A percentile compares a stretch with the other conserved stretches of the same genome.
These are phyloP conservation scores for Atta colombica DNA, from an alignment of 1,140 invertebrate genomes.

Conservation along the genomic window DNA sequence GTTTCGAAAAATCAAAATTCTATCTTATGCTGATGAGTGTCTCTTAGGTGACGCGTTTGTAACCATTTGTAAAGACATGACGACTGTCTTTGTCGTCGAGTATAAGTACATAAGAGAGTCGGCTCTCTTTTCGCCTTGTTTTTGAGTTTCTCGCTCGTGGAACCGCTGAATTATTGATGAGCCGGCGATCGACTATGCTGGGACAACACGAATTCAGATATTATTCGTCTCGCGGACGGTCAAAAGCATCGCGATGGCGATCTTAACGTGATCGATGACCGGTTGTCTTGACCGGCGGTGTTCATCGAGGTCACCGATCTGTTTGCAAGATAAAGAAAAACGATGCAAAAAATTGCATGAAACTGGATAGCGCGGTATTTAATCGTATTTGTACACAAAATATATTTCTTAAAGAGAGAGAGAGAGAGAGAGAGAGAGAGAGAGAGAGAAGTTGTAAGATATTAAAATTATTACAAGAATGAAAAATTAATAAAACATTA, in stretches of 20 bases:
- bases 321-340: constrained; percentile 55
- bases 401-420: neutral
- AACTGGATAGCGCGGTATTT: neutral
- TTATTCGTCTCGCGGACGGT: constrained; percentile 64
- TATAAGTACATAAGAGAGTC: constrained; percentile 35
- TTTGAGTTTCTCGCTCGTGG: constrained; percentile 74
- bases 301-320: constrained; percentile 68
- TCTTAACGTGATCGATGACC: constrained; percentile 66
- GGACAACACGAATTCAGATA: constrained; percentile 72
- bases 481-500: neutral
- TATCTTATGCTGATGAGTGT: constrained; percentile 62
- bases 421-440: neutral
- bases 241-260: constrained; percentile 60
- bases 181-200: constrained; percentile 65
- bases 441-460: too few relatives aligned
- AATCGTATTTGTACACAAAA: constrained; percentile 2
- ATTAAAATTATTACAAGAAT: neutral
- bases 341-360: constrained; percentile 12
- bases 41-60: constrained; percentile 62
- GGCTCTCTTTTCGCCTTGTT: constrained; percentile 75
- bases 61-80: constrained; percentile 65
- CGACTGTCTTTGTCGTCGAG: constrained; percentile 17
- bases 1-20: constrained; percentile 69
- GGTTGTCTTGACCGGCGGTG: constrained; percentile 67
- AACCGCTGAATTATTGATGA: constrained; percentile 80